A percentile compares a stretch with the other conserved stretches of the same genome.
phyloP scores from a whole-genome alignment of 2,888 invertebrate species.

The Catocala nupta region DNA sequence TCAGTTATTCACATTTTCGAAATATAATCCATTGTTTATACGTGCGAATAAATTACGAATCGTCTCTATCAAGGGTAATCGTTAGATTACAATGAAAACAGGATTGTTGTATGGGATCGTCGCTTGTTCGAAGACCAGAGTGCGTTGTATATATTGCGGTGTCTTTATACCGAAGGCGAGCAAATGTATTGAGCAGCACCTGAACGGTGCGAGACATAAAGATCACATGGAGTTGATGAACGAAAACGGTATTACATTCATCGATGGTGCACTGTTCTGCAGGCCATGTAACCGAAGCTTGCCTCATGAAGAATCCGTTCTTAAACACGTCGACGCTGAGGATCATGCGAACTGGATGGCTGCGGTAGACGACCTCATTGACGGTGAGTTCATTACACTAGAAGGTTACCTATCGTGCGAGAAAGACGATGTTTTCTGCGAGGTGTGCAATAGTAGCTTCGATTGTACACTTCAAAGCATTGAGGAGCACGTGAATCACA shows the following conservation, averaged over 20 bases:
- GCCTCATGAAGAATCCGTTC: constrained; percentile 63
- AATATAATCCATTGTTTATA: background rate
- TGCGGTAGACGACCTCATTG: constrained; percentile 68
- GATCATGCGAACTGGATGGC: constrained; percentile 71
- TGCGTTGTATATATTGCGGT: constrained; percentile 74
- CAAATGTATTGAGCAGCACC: constrained; percentile 76
- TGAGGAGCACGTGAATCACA: constrained; percentile 68
- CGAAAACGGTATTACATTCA: constrained; percentile 66
- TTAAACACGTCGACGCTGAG: constrained; percentile 65
- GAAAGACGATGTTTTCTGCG: constrained; percentile 66
- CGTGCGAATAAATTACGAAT: constrained; percentile 8
- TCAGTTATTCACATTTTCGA: background rate
- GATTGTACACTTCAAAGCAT: constrained; percentile 61
- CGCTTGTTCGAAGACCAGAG: constrained; percentile 69
- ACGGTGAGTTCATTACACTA: constrained; percentile 70
- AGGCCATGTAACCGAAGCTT: constrained; percentile 66
- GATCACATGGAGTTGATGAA: constrained; percentile 69
- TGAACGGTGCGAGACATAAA: constrained; percentile 71
- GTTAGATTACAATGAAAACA: constrained; percentile 67
- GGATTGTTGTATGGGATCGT: constrained; percentile 67
- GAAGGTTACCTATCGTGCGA: constrained; percentile 65
- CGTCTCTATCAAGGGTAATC: background rate
- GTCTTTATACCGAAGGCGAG: constrained; percentile 73
- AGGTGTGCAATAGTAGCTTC: constrained; percentile 63
- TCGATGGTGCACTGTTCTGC: constrained; percentile 63